Conservation (phyloP, 1,140 invertebrate genomes). For the Odontomachus brunneus region DNA sequence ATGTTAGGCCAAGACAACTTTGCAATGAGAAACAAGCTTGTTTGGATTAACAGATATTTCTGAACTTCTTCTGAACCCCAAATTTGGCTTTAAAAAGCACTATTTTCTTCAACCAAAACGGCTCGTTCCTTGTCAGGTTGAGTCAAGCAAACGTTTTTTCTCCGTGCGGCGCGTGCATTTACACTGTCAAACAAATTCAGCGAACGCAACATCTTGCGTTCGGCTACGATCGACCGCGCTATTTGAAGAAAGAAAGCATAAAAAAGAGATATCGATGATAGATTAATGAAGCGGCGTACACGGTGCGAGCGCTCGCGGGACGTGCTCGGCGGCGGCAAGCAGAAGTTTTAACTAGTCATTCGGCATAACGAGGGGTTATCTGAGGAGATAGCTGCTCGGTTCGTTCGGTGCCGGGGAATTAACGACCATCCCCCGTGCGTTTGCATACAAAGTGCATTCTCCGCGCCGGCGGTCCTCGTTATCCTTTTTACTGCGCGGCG, state of each 20-base stretch:
- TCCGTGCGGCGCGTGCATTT: no score
- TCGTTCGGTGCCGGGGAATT: conserved; percentile 64
- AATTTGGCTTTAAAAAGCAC: no score
- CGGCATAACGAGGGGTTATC: conserved; percentile 58
- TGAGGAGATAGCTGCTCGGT: conserved; percentile 45
- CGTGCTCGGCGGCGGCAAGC: not conserved
- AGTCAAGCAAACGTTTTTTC: no score
- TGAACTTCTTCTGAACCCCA: no score
- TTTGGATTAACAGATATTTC: no score
- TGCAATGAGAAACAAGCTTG: no score
- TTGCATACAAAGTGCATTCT: conserved; percentile 73
- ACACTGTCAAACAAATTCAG: no score
- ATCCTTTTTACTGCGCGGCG: conserved; percentile 65
- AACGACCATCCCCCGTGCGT: conserved; percentile 64
- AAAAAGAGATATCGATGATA: not conserved
- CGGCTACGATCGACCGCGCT: no score
- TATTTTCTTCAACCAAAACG: no score
- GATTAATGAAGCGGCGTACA: conserved; percentile 12
- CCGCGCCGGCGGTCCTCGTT: conserved; percentile 58
- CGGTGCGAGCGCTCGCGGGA: conserved; percentile 1
- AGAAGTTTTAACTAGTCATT: conserved; percentile 57
- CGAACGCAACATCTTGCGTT: no score
- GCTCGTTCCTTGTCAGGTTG: no score
- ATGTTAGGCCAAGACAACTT: no score
- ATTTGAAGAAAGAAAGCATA: not conserved